Evolutionary conservation across 2,888 invertebrate species (phyloP).

Genomic region (Entomobrya multifasciata): DNA sequence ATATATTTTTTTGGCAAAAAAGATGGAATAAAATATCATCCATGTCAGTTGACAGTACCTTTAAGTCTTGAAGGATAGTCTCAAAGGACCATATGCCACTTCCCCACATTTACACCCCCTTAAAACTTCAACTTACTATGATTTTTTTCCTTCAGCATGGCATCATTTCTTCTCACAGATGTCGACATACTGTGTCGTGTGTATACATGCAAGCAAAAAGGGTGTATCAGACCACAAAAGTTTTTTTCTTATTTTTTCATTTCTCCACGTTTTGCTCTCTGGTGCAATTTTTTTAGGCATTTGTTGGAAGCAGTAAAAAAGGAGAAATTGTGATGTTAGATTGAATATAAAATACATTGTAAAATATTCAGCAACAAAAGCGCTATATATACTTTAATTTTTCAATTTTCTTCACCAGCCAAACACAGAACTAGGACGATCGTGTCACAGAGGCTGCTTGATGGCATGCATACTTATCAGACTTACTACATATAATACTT

Average conservation of each 20-base stretch:
- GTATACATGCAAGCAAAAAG: too few species aligned
- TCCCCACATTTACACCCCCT: slow-evolving; percentile 43
- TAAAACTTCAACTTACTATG: too few species aligned
- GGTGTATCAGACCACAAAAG: not conserved
- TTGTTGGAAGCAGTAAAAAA: not conserved
- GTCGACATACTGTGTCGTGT: too few species aligned
- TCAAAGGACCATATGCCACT: slow-evolving; percentile 46
- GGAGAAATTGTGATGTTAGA: slow-evolving; percentile 3
- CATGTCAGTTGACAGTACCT: slow-evolving; percentile 62
- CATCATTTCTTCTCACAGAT: slow-evolving; percentile 53
- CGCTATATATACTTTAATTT: slow-evolving; percentile 37
- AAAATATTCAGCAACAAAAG: not conserved
- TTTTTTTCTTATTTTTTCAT: slow-evolving; percentile 15
- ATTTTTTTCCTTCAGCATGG: slow-evolving; percentile 2
- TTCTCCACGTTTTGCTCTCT: slow-evolving; percentile 32
- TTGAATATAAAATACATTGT: not conserved
- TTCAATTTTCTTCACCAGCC: slow-evolving; percentile 57
- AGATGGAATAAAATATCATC: slow-evolving; percentile 65
- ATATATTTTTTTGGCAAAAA: slow-evolving; percentile 54
- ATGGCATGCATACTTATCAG: slow-evolving; percentile 46
- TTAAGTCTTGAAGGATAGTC: slow-evolving; percentile 58
- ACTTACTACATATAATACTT: too few species aligned
- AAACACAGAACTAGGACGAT: slow-evolving; percentile 47
- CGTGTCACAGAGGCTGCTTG: slow-evolving; percentile 27
- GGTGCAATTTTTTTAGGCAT: not conserved